Evolutionary conservation across 2,113 vertebrate species (phyloP).

Genomic region (Tonatia bakeri): DNA sequence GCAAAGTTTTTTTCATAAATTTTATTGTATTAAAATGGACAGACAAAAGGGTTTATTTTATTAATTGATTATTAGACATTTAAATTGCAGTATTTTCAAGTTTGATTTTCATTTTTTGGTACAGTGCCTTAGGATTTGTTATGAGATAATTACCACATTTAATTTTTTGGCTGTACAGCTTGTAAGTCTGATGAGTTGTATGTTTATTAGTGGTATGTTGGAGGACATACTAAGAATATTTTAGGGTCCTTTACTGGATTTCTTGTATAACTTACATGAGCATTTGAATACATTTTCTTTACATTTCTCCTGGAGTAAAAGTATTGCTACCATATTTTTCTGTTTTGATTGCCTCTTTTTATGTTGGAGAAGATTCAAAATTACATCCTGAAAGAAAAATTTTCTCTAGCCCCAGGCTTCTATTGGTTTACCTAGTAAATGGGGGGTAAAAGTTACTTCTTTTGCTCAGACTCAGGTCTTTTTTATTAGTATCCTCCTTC

Average conservation of each 20-base stretch:
- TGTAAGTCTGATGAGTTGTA: neutral
- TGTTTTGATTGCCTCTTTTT: neutral
- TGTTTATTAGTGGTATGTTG: neutral
- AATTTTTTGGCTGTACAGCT: neutral
- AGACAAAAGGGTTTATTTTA: neutral
- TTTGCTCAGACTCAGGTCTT: neutral
- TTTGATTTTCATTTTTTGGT: neutral
- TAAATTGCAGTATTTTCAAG: neutral
- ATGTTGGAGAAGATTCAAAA: neutral
- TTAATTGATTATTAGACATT: neutral
- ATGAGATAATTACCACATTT: neutral
- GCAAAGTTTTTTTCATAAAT: neutral
- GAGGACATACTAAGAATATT: neutral
- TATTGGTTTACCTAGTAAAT: neutral
- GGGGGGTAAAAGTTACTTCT: neutral
- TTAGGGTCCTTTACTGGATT: neutral
- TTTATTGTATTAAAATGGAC: neutral
- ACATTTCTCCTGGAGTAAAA: neutral
- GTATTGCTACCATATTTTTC: neutral
- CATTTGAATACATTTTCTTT: constrained; percentile 21
- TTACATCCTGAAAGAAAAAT: constrained; percentile 43
- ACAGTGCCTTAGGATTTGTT: neutral
- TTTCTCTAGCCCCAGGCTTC: neutral
- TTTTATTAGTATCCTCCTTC: constrained; percentile 10
- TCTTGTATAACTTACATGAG: neutral